A percentile compares a stretch with the other conserved stretches of the same genome.
Evolutionary conservation across 2,888 invertebrate genomes (phyloP).

Genomic region (Entomobrya multifasciata): DNA sequence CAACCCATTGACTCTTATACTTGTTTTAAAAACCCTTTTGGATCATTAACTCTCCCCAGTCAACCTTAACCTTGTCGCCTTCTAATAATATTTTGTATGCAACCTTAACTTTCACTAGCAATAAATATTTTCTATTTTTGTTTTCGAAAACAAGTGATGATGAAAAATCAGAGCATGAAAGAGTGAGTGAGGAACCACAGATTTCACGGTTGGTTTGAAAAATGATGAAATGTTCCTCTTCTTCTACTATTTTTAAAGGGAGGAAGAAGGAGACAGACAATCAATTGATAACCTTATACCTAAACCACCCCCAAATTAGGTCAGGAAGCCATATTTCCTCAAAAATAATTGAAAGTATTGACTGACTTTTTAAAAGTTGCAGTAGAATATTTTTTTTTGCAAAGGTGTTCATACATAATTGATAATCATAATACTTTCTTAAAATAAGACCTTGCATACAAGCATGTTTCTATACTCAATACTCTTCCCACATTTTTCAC

Average conservation of each 20-base stretch:
- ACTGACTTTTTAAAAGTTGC: neutral
- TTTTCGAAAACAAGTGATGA: constrained; percentile 24
- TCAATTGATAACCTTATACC: neutral
- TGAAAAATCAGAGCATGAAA: constrained; percentile 67
- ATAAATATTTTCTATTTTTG: neutral
- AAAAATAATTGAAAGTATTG: constrained; percentile 45
- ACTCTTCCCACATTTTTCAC: neutral
- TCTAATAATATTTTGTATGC: too few relatives aligned
- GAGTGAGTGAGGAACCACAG: constrained; percentile 36
- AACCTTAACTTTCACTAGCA: constrained; percentile 63
- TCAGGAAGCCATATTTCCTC: constrained; percentile 47
- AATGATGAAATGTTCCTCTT: too few relatives aligned
- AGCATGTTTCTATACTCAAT: neutral
- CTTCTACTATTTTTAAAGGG: constrained; percentile 24
- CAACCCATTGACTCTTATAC: too few relatives aligned
- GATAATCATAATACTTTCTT: too few relatives aligned
- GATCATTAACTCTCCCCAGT: too few relatives aligned
- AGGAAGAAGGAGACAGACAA: too few relatives aligned
- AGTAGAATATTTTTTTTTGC: neutral
- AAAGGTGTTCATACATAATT: too few relatives aligned
- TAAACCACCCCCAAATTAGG: neutral
- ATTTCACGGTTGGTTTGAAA: constrained; percentile 65
- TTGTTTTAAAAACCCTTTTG: too few relatives aligned
- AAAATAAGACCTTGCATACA: neutral
- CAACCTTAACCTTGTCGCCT: too few relatives aligned